A percentile compares a stretch with the other conserved stretches of the same genome.
Conservation (phyloP, 1,140 invertebrate species). For the Papilio dardanus region DNA sequence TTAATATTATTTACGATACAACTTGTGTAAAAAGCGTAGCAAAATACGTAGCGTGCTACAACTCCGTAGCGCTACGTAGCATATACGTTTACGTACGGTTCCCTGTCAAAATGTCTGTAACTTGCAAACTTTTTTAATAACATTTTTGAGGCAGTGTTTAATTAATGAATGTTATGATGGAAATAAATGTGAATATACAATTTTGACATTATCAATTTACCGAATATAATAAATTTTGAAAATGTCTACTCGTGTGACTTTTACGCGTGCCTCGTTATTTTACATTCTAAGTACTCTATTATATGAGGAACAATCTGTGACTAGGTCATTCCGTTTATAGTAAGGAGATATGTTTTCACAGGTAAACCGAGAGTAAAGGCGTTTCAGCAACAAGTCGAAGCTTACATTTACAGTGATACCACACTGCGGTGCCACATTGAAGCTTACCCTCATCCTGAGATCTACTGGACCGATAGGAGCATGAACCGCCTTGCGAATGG, state of each 20-base stretch:
- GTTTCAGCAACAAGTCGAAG: slow-evolving; percentile 55
- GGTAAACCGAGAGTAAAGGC: slow-evolving; percentile 53
- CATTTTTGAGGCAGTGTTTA: background rate
- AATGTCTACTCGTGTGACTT: too few relatives aligned
- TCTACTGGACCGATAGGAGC: slow-evolving; percentile 57
- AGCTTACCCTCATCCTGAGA: slow-evolving; percentile 50
- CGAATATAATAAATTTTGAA: too few relatives aligned
- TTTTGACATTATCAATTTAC: background rate
- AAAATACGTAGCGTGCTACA: background rate
- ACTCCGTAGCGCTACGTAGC: background rate
- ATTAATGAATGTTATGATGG: background rate
- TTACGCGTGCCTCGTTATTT: too few relatives aligned
- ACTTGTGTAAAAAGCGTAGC: background rate
- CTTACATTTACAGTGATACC: slow-evolving; percentile 48
- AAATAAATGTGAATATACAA: too few relatives aligned
- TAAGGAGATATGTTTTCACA: slow-evolving; percentile 35
- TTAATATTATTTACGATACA: too few relatives aligned
- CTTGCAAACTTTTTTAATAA: background rate
- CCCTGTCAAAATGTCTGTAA: background rate
- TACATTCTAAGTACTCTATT: too few relatives aligned
- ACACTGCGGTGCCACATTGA: slow-evolving; percentile 52
- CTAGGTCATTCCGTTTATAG: background rate
- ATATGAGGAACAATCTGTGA: background rate
- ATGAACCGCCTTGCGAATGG: slow-evolving; percentile 54
- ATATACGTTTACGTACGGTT: background rate